Conservation (phyloP, 1,140 invertebrate species). For the Portunus trituberculatus region DNA sequence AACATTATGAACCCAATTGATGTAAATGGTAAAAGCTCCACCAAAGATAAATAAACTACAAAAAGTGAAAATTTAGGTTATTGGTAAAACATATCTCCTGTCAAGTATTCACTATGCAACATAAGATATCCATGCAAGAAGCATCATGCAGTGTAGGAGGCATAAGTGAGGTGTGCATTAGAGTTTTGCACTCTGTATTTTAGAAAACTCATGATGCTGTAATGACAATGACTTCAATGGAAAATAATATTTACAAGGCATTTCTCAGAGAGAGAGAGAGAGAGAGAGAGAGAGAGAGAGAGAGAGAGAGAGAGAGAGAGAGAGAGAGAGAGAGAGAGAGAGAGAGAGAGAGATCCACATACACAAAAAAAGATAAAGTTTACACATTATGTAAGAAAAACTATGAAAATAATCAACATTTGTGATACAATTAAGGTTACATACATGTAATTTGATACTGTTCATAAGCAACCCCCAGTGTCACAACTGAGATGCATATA, state of each 20-base stretch:
- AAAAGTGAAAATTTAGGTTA: background rate
- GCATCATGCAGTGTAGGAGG: background rate
- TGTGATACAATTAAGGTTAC: too few relatives aligned
- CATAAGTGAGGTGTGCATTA: background rate
- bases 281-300: constrained; percentile 26
- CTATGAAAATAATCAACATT: too few relatives aligned
- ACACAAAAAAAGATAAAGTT: too few relatives aligned
- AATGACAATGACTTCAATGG: too few relatives aligned
- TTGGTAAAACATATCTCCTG: background rate
- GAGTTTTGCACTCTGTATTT: too few relatives aligned
- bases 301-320: constrained; percentile 32
- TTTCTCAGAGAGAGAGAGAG: background rate
- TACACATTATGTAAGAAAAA: too few relatives aligned
- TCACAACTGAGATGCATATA: background rate
- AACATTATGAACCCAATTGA: background rate
- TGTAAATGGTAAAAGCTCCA: background rate
- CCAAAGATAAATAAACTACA: too few relatives aligned
- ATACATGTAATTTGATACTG: too few relatives aligned
- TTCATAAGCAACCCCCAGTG: too few relatives aligned
- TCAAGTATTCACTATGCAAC: background rate
- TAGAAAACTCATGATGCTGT: too few relatives aligned
- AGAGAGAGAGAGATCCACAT: too few relatives aligned
- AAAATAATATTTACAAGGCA: background rate
- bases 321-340: background rate
- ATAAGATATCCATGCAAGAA: background rate